Conservation (phyloP, 2,797 vertebrate genomes). For the Enteromius unitaeniatus region DNA sequence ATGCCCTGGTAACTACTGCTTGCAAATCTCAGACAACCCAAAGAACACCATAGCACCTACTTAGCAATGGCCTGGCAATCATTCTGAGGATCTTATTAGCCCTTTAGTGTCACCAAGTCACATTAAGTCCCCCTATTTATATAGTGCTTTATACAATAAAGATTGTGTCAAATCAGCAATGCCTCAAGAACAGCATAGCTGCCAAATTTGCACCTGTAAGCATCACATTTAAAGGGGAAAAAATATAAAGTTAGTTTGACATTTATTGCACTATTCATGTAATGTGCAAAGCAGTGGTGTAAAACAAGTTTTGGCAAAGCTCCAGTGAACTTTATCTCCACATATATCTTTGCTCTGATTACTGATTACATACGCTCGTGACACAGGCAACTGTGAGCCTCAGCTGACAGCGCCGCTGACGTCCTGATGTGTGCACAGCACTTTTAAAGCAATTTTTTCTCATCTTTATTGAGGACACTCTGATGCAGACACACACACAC, state of each 20-base stretch:
- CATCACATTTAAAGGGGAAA: no score
- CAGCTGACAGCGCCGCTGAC: slow-evolving; percentile 32
- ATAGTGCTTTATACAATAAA: no score
- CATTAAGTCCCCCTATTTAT: no score
- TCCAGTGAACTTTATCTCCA: slow-evolving; percentile 23
- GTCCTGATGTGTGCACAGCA: slow-evolving; percentile 9
- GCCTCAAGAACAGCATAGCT: no score
- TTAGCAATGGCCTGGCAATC: no score
- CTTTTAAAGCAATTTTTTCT: neutral
- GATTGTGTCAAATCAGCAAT: no score
- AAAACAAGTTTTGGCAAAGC: slow-evolving; percentile 24
- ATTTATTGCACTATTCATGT: slow-evolving; percentile 16
- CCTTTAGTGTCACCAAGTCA: no score
- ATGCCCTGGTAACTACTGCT: no score
- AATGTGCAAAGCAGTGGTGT: slow-evolving; percentile 15
- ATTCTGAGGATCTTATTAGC: no score
- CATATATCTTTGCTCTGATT: slow-evolving; percentile 24
- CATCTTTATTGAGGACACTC: slow-evolving; percentile 48
- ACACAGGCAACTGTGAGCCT: slow-evolving; percentile 1
- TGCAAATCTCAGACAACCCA: no score
- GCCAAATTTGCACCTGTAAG: no score
- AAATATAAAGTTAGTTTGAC: neutral
- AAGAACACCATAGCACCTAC: no score
- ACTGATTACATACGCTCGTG: slow-evolving; percentile 22
- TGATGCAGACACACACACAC: slow-evolving; percentile 34